A percentile compares a stretch with the other conserved stretches of the same genome.
These are phyloP conservation scores for Epinotia bilunana DNA, from an alignment of 2,888 invertebrate genomes.

Conservation along the genomic window DNA sequence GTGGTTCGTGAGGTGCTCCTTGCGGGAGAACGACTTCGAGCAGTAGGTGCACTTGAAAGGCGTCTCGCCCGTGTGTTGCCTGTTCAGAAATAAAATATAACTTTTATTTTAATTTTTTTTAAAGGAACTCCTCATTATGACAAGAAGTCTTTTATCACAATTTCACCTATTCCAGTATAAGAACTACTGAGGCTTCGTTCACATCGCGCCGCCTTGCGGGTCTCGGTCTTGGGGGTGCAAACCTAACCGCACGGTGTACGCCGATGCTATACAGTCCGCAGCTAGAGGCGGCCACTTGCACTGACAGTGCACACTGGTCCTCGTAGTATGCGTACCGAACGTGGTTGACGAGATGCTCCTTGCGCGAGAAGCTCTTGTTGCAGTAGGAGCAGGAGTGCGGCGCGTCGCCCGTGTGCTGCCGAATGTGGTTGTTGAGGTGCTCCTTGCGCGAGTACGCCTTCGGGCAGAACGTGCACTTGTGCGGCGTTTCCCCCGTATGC, in stretches of 20 bases:
- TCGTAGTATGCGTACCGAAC: constrained; percentile 63
- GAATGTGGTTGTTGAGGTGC: constrained; percentile 93
- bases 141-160: too few species aligned
- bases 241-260: too few species aligned
- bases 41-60: constrained; percentile 91
- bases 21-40: constrained; percentile 87
- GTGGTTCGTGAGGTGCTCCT: constrained; percentile 95
- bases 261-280: too few species aligned
- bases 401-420: constrained; percentile 89
- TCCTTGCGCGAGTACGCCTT: constrained; percentile 90
- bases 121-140: too few species aligned
- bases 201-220: too few species aligned
- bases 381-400: constrained; percentile 89
- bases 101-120: neutral
- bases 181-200: too few species aligned
- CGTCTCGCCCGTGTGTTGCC: constrained; percentile 92
- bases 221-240: too few species aligned
- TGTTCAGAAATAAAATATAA: constrained; percentile 53
- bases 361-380: constrained; percentile 88
- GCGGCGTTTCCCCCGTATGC: constrained; percentile 92
- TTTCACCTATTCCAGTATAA: too few species aligned
- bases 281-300: neutral
- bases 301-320: too few species aligned
- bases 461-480: constrained; percentile 87
- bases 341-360: constrained; percentile 89